A percentile compares a stretch with the other conserved stretches of the same genome.
phyloP scores from a whole-genome alignment of 2,797 vertebrate genomes.

The Gadopsis bispinosus region DNA sequence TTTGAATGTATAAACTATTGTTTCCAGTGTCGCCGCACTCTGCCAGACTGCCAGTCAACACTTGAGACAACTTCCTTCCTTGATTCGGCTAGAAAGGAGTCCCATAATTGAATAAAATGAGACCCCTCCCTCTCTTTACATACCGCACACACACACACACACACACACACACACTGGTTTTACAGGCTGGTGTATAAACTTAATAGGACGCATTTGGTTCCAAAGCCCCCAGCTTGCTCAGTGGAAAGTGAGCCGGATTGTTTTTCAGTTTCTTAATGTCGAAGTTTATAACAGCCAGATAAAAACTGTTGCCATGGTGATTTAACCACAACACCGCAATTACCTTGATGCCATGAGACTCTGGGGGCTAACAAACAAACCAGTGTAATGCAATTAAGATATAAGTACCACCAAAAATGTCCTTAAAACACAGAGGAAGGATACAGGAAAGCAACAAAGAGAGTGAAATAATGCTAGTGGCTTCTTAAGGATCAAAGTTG shows the following conservation, averaged over 20 bases:
- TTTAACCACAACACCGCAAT: conserved; percentile 82
- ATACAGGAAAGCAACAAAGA: conserved; percentile 57
- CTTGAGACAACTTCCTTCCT: conserved; percentile 79
- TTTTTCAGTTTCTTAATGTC: conserved; percentile 81
- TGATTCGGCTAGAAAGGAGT: conserved; percentile 79
- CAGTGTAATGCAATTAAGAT: conserved; percentile 78
- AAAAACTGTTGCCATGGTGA: conserved; percentile 79
- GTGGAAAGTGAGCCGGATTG: conserved; percentile 79
- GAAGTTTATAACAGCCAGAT: conserved; percentile 79
- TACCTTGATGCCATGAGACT: conserved; percentile 78
- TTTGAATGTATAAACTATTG: conserved; percentile 72
- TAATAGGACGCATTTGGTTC: conserved; percentile 81
- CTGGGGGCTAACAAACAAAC: conserved; percentile 76
- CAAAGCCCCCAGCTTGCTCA: conserved; percentile 77
- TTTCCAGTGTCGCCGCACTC: conserved; percentile 71
- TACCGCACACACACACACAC: conserved; percentile 62
- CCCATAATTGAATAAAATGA: conserved; percentile 81
- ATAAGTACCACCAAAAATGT: conserved; percentile 74
- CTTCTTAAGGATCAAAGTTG: conserved; percentile 64
- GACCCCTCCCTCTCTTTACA: conserved; percentile 75
- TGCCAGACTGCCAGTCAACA: conserved; percentile 80
- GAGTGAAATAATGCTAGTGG: conserved; percentile 63
- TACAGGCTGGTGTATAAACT: conserved; percentile 81
- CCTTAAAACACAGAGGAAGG: conserved; percentile 60
- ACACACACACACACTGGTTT: conserved; percentile 62